Evolutionary conservation across 2,888 invertebrate species (phyloP).

Genomic region (Poecilus cupreus): DNA sequence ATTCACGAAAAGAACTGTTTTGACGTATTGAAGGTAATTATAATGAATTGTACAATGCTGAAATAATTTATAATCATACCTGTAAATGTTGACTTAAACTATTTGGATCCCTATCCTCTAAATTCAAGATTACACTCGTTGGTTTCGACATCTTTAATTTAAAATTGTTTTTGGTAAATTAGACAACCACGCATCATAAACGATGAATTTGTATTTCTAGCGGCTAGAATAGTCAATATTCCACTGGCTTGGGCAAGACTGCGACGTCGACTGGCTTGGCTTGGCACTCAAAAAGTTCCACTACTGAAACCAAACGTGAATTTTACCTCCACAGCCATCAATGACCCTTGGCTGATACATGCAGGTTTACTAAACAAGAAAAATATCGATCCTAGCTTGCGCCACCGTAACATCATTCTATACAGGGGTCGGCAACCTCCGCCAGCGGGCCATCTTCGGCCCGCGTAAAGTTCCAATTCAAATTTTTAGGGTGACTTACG

Average conservation of each 20-base stretch:
- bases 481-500: no score
- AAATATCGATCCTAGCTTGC: constrained; percentile 30
- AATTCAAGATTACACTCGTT: constrained; percentile 72
- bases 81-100: constrained; percentile 82
- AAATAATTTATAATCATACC: constrained; percentile 73
- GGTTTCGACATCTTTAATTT: constrained; percentile 69
- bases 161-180: not conserved
- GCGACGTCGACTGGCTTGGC: constrained; percentile 1
- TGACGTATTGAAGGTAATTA: no score
- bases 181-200: not conserved
- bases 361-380: constrained; percentile 15
- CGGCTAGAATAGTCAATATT: not conserved
- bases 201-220: not conserved
- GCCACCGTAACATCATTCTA: constrained; percentile 30
- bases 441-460: no score
- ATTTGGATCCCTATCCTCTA: constrained; percentile 84
- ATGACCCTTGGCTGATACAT: not conserved
- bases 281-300: constrained; percentile 30
- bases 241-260: not conserved
- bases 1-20: no score
- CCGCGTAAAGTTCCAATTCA: no score
- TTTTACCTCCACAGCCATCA: not conserved
- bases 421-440: no score
- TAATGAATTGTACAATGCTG: no score
- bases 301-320: not conserved